Base-by-base conservation (phyloP, 2,888 invertebrate genomes). In the Pterostichus madidus region DNA sequence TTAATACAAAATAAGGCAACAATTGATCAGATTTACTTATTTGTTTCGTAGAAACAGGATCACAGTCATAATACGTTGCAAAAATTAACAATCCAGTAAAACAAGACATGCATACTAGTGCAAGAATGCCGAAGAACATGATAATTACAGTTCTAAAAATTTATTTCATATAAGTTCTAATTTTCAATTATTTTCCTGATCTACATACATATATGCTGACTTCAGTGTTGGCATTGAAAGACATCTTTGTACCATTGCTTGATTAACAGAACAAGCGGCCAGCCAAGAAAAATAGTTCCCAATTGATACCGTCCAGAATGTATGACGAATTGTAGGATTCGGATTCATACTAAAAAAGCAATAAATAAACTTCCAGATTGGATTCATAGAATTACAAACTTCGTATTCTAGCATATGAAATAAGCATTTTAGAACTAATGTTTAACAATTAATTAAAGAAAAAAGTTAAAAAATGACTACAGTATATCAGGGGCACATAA, bases 61-160 rank as follows among this genome's bases (percentile, higher is more conserved):
- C 97, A 87, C 98, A 98, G 56, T 93, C 92, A 73, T 94, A 91
- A 87, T 97, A 98, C 1, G 94, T 94, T 0, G 97, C 97, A 88
- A 95, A 98, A 85, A 98, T 95, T 0, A 98, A 93, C 5, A 98
- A 91, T 0, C 98, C 98, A 77, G 96, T 95, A 87, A 96, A 95
- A 86, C 96, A 95, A 87, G 96, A 96, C 87, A 97, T 91, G 0
- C 94, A 92, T 0, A 97, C 93, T 32, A 98, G 93, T 8, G 92
- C 90, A 80, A 94, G 91, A 77, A 97, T 94, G 0, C 97, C 97
- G 2, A 93, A 89, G 0, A 96, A 95, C 89, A 97, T 94, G 84
- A 96, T 93, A 91, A 93, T 92, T 84, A 96, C 92, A 11, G 95
- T 94, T 87, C 96, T 96, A 89, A 84, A 91, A 84, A 85, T 15